These are phyloP conservation scores for Chrysotoxum bicinctum DNA, from an alignment of 2,888 invertebrate species.

Conservation along the genomic window DNA sequence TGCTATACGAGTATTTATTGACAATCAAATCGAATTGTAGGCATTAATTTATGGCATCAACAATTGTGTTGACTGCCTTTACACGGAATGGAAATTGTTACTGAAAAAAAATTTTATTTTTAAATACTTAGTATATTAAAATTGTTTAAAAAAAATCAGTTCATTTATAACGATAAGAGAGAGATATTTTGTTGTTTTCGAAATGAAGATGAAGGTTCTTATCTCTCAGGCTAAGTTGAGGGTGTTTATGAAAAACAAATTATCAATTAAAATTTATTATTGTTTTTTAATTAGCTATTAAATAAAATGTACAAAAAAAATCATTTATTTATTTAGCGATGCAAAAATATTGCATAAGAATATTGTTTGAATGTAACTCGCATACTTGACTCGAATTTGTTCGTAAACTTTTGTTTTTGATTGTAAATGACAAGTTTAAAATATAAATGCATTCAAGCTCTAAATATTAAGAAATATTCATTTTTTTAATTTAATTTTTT, in stretches of 20 bases:
- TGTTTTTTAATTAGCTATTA: neutral
- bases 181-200: constrained; percentile 7
- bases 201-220: neutral
- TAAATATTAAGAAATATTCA: too few relatives aligned
- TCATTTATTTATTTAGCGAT: neutral
- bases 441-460: too few relatives aligned
- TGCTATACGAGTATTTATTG: neutral
- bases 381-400: too few relatives aligned
- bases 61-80: neutral
- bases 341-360: too few relatives aligned
- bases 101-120: neutral
- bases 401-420: too few relatives aligned
- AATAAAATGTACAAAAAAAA: neutral
- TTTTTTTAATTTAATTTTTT: too few relatives aligned
- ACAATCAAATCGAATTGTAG: neutral
- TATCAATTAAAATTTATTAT: neutral
- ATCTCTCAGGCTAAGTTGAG: neutral
- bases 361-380: too few relatives aligned
- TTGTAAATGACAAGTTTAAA: too few relatives aligned
- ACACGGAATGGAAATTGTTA: neutral
- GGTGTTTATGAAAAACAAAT: neutral
- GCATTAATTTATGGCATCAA: neutral
- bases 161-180: neutral
- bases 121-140: neutral
- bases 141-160: neutral